A percentile compares a stretch with the other conserved stretches of the same genome.
phyloP scores from a whole-genome alignment of 2,797 vertebrate species.

The Erpetoichthys calabaricus region DNA sequence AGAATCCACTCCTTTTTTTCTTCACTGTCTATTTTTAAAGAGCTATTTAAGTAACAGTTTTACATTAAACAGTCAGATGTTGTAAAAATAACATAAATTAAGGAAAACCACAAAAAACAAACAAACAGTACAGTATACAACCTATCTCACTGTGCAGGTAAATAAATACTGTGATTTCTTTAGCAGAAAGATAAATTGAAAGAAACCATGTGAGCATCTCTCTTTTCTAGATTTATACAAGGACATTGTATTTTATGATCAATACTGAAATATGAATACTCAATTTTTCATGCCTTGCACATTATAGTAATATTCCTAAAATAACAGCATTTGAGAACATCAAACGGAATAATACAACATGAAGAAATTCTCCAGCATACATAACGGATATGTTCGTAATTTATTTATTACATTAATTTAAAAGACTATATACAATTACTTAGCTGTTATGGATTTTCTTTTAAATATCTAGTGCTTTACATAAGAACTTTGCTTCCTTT shows the following conservation, averaged over 20 bases:
- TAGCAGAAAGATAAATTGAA: conserved; percentile 1
- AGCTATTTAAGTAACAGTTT: too few relatives aligned
- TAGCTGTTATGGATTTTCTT: conserved; percentile 44
- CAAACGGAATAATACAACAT: conserved; percentile 53
- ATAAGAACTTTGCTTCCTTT: conserved; percentile 43
- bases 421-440: conserved; percentile 48
- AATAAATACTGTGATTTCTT: conserved; percentile 6
- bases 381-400: not conserved
- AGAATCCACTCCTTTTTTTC: too few relatives aligned
- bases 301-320: conserved; percentile 27
- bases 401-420: conserved; percentile 27
- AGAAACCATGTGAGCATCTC: conserved; percentile 12
- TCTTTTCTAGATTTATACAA: conserved; percentile 22
- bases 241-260: conserved; percentile 29
- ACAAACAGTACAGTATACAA: not conserved
- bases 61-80: not conserved
- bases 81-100: not conserved
- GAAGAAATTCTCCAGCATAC: conserved; percentile 26
- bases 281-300: conserved; percentile 19
- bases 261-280: conserved; percentile 31
- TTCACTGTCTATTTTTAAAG: too few relatives aligned
- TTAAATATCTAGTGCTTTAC: conserved; percentile 41
- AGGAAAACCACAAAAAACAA: not conserved
- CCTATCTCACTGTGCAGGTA: not conserved
- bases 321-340: conserved; percentile 49